phyloP scores from a whole-genome alignment of 2,113 vertebrate genomes.

The Oceanites oceanicus region DNA sequence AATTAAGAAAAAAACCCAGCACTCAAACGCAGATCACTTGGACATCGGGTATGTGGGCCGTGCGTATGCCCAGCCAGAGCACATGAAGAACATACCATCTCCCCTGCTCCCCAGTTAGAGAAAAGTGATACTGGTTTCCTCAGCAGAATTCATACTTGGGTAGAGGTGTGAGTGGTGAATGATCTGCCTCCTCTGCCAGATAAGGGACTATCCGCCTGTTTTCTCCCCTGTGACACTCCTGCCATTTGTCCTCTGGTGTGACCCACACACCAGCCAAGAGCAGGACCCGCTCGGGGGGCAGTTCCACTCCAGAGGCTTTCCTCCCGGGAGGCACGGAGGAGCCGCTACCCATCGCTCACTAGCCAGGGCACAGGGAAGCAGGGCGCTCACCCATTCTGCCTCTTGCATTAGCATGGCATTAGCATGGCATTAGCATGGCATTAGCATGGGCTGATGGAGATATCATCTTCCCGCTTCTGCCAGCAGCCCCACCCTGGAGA shows the following conservation, averaged over 20 bases:
- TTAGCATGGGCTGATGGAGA: background rate
- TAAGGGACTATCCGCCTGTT: background rate
- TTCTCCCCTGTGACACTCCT: background rate
- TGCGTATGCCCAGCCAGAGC: background rate
- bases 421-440: background rate
- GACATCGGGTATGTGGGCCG: rapidly evolving
- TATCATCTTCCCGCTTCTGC: background rate
- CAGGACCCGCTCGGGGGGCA: background rate
- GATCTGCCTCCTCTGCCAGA: background rate
- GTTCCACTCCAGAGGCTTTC: background rate
- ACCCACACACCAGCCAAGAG: background rate
- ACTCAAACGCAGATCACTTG: background rate
- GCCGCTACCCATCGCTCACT: background rate
- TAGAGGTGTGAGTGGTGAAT: background rate
- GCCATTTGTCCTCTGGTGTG: rapidly evolving
- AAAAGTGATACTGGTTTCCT: background rate
- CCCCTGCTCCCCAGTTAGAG: background rate
- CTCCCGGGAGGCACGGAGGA: background rate
- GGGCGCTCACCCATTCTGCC: rapidly evolving
- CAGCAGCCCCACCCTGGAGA: background rate
- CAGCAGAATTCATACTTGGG: background rate
- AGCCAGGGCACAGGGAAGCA: background rate
- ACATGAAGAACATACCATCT: background rate
- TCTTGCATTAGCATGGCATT: background rate
- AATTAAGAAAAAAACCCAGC: background rate